A percentile compares a stretch with the other conserved stretches of the same genome.
Evolutionary conservation across 2,797 vertebrate genomes (phyloP).

Genomic region (Prionace glauca): DNA sequence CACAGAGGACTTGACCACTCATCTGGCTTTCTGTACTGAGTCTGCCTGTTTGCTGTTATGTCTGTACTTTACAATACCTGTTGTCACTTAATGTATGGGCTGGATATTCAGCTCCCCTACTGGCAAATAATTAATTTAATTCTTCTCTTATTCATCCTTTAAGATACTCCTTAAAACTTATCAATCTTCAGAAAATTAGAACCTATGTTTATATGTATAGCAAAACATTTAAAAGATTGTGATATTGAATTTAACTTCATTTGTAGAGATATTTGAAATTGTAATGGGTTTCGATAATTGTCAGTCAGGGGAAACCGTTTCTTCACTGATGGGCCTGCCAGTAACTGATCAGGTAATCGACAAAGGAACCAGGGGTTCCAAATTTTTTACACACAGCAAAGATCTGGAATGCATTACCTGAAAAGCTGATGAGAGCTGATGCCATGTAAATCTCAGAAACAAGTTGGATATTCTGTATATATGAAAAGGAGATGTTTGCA

Average conservation of each 20-base stretch:
- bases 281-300: not conserved
- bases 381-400: not conserved
- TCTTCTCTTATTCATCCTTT: too few species aligned
- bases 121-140: not conserved
- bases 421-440: not conserved
- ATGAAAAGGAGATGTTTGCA: not conserved
- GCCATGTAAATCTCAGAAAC: not conserved
- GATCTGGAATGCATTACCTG: not conserved
- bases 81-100: not conserved
- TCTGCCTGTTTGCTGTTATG: not conserved
- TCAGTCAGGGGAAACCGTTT: not conserved
- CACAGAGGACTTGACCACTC: not conserved
- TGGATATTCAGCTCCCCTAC: not conserved
- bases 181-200: not conserved
- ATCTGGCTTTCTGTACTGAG: too few species aligned
- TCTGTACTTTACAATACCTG: not conserved
- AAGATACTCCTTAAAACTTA: not conserved
- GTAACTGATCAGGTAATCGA: not conserved
- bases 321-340: not conserved
- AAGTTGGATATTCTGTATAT: not conserved
- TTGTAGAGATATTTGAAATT: not conserved
- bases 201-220: not conserved
- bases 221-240: not conserved
- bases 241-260: not conserved
- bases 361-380: not conserved